A percentile compares a stretch with the other conserved stretches of the same genome.
phyloP scores from a whole-genome alignment of 2,113 vertebrate species.

The Pycnonotus jocosus region DNA sequence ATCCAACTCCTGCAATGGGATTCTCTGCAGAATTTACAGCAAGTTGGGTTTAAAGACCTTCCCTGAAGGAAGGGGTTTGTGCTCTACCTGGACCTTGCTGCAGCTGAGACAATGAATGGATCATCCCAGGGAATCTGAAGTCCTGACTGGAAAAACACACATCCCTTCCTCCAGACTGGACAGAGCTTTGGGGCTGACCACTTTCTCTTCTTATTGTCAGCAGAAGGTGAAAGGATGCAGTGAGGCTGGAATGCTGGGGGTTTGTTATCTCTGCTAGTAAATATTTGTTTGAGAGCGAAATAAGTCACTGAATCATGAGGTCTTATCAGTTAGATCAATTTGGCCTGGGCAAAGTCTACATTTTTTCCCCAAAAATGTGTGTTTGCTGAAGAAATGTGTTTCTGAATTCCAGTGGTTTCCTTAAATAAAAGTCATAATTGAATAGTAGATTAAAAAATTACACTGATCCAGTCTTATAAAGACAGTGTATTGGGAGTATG shows the following conservation, averaged over 20 bases:
- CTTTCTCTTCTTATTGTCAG: slow-evolving; percentile 5
- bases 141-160: not conserved
- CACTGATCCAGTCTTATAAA: not conserved
- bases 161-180: not conserved
- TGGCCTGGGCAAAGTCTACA: slow-evolving; percentile 60
- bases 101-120: not conserved
- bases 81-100: not conserved
- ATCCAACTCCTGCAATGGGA: not conserved
- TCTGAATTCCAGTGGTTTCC: slow-evolving; percentile 2
- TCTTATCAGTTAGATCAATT: slow-evolving; percentile 68
- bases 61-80: not conserved
- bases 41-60: not conserved
- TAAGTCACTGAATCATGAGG: slow-evolving; percentile 63
- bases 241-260: slow-evolving; percentile 45
- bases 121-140: not conserved
- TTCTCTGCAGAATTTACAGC: not conserved
- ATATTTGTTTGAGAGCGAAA: slow-evolving; percentile 76
- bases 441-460: not conserved
- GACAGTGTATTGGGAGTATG: not conserved
- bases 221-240: slow-evolving; percentile 58
- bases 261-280: slow-evolving; percentile 72
- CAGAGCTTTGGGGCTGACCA: not conserved
- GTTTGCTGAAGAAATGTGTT: slow-evolving; percentile 22
- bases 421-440: not conserved
- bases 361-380: slow-evolving; percentile 47